phyloP scores from a whole-genome alignment of 2,888 invertebrate genomes.

The Oligia strigilis region DNA sequence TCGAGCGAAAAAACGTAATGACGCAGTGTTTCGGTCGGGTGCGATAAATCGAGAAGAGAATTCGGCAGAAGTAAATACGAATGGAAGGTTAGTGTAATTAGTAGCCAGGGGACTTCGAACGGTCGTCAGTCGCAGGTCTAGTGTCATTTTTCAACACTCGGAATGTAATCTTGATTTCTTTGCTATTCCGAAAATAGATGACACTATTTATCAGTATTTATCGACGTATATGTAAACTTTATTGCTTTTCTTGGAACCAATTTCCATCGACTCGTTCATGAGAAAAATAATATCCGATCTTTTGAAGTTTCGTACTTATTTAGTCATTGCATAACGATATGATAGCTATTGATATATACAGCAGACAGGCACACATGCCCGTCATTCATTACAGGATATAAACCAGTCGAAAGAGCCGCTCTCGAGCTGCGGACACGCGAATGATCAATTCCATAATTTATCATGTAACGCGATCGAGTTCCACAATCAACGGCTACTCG shows the following conservation, averaged over 20 bases:
- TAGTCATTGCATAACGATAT: constrained; percentile 28
- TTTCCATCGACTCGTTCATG: constrained; percentile 13
- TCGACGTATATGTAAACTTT: constrained; percentile 21
- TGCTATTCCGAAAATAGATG: constrained; percentile 34
- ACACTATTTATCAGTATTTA: constrained; percentile 24
- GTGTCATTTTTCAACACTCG: constrained; percentile 50
- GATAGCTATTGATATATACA: constrained; percentile 27
- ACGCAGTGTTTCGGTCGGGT: constrained; percentile 61
- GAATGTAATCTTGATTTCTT: constrained; percentile 10
- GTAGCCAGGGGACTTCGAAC: constrained; percentile 42
- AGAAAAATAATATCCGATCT: constrained; percentile 16
- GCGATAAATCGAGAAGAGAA: constrained; percentile 63
- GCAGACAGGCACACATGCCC: constrained; percentile 67
- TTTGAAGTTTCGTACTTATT: constrained; percentile 28
- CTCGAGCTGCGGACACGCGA: constrained; percentile 62
- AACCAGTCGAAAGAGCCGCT: constrained; percentile 56
- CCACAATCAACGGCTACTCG: constrained; percentile 40
- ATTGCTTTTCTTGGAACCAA: constrained; percentile 35
- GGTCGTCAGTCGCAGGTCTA: constrained; percentile 38
- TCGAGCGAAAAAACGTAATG: constrained; percentile 74
- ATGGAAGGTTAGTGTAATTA: constrained; percentile 56
- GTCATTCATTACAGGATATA: constrained; percentile 68
- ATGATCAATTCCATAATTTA: constrained; percentile 74
- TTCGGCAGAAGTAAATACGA: constrained; percentile 57
- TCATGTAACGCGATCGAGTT: constrained; percentile 70